Percentiles rank a stretch among this genome's conserved stretches.
Evolutionary conservation across 2,888 invertebrate genomes (phyloP).

Genomic region (Ichneumoninae sp.): DNA sequence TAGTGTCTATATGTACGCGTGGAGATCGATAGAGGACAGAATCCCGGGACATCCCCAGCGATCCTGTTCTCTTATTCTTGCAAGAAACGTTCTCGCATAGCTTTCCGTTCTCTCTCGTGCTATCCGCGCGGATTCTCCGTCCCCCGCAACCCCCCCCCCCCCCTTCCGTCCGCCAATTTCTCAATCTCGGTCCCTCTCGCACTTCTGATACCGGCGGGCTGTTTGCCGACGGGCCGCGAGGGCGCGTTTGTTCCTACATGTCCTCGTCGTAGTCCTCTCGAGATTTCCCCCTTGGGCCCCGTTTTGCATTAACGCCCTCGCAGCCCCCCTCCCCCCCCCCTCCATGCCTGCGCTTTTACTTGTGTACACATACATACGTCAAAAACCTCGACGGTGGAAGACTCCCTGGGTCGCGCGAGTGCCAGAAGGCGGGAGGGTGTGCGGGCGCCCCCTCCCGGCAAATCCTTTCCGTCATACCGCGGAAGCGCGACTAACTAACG

Average conservation of each 20-base stretch:
- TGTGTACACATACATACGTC: slow-evolving; percentile 2
- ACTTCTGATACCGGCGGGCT: slow-evolving; percentile 68
- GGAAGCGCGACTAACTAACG: slow-evolving; percentile 68
- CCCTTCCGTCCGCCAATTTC: slow-evolving; percentile 66
- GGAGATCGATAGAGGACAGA: slow-evolving; percentile 84
- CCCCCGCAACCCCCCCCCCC: not conserved
- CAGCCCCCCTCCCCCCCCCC: not conserved
- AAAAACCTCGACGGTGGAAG: not conserved
- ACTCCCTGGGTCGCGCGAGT: slow-evolving; percentile 27
- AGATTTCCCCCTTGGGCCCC: slow-evolving; percentile 62
- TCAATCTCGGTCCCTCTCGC: slow-evolving; percentile 71
- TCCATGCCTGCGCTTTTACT: slow-evolving; percentile 22
- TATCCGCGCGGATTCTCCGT: slow-evolving; percentile 3
- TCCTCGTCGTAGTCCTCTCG: slow-evolving; percentile 41
- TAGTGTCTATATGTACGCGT: slow-evolving; percentile 81
- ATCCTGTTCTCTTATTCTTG: slow-evolving; percentile 84
- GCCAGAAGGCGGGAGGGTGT: not conserved
- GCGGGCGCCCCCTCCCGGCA: not conserved
- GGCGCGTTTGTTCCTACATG: slow-evolving; percentile 38
- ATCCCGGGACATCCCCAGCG: slow-evolving; percentile 84
- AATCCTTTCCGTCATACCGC: slow-evolving; percentile 48
- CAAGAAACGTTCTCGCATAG: slow-evolving; percentile 82
- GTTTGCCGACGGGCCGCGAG: slow-evolving; percentile 60
- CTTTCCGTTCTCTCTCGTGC: slow-evolving; percentile 58
- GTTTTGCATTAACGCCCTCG: slow-evolving; percentile 75